Evolutionary conservation across 1,140 invertebrate genomes (phyloP).

Genomic region (Trichonephila clavata): DNA sequence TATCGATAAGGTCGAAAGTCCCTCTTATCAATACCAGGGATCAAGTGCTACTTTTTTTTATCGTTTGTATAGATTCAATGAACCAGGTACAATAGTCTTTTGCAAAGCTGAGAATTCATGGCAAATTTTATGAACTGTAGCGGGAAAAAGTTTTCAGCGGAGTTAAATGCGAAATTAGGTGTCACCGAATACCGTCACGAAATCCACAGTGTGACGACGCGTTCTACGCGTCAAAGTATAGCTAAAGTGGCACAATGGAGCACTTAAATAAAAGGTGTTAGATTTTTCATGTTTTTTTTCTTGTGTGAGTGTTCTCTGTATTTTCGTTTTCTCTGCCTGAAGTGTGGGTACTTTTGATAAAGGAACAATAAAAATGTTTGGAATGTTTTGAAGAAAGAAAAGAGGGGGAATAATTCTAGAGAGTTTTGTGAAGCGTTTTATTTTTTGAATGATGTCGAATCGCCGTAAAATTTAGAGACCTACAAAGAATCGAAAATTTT

Average conservation of each 20-base stretch:
- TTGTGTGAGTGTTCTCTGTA: not conserved
- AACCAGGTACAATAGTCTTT: not conserved
- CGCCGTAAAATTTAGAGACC: no score
- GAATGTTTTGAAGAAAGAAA: not conserved
- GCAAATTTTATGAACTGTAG: slow-evolving; percentile 45
- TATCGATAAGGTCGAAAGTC: slow-evolving; percentile 12
- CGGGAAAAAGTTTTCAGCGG: not conserved
- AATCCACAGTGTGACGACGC: not conserved
- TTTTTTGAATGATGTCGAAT: not conserved
- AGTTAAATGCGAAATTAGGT: slow-evolving; percentile 7
- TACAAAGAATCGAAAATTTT: no score
- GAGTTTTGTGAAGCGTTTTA: not conserved
- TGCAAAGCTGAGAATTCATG: not conserved
- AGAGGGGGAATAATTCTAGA: no score
- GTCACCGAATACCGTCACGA: not conserved
- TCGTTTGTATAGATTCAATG: not conserved
- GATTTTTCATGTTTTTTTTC: not conserved
- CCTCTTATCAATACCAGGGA: slow-evolving; percentile 11
- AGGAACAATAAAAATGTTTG: not conserved
- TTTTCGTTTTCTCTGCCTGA: not conserved
- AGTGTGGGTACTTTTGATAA: not conserved
- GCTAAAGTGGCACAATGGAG: not conserved
- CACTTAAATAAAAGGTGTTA: not conserved
- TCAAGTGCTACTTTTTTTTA: slow-evolving; percentile 3
- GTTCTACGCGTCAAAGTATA: not conserved